Evolutionary conservation across 2,888 invertebrate species (phyloP).

Genomic region (Rugalucina vietnamica): DNA sequence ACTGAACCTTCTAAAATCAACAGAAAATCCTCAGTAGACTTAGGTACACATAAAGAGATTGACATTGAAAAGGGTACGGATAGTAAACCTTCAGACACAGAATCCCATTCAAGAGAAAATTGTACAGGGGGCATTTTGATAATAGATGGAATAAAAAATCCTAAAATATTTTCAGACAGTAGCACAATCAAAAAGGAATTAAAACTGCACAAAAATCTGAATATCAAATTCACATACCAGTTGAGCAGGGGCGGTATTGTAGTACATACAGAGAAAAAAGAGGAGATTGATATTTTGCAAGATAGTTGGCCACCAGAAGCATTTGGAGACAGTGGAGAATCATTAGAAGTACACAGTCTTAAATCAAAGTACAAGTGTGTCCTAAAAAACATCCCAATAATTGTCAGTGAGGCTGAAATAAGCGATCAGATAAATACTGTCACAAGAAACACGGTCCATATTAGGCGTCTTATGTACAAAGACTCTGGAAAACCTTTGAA

Average conservation of each 20-base stretch:
- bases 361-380: neutral
- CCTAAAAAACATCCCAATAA: slow-evolving; percentile 11
- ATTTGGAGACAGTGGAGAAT: neutral
- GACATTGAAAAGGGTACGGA: neutral
- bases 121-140: neutral
- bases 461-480: slow-evolving; percentile 17
- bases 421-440: neutral
- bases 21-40: neutral
- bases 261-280: neutral
- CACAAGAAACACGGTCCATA: neutral
- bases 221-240: slow-evolving; percentile 24
- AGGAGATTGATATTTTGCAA: neutral
- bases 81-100: too few relatives aligned
- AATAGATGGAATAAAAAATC: slow-evolving; percentile 6
- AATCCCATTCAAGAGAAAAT: too few relatives aligned
- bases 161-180: neutral
- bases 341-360: neutral
- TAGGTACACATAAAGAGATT: neutral
- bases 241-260: slow-evolving; percentile 18
- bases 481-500: slow-evolving; percentile 18
- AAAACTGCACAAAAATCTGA: neutral
- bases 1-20: neutral
- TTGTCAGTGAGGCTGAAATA: neutral
- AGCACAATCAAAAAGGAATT: slow-evolving; percentile 14
- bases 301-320: neutral